Evolutionary conservation across 1,140 invertebrate genomes (phyloP).

Genomic region (Chironomus striatipennis): DNA sequence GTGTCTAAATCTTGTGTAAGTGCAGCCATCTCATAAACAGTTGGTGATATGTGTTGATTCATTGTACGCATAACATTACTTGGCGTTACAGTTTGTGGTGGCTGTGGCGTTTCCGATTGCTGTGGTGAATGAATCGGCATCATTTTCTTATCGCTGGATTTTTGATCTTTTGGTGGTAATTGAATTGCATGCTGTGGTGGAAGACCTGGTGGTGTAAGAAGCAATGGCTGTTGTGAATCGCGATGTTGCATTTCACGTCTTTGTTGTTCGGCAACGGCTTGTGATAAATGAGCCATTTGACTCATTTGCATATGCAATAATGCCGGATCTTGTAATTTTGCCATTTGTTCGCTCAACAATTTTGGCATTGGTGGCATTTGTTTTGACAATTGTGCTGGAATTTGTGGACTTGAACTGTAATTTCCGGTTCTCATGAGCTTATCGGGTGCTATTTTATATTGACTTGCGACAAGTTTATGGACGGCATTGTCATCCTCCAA

Average conservation of each 20-base stretch:
- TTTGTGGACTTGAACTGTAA: constrained; percentile 73
- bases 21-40: constrained; percentile 93
- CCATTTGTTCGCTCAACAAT: constrained; percentile 55
- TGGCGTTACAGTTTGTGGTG: constrained; percentile 44
- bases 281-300: constrained; percentile 43
- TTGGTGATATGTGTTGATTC: constrained; percentile 73
- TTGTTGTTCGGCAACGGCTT: constrained; percentile 45
- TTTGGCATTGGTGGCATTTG: constrained; percentile 69
- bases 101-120: constrained; percentile 36
- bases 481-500: constrained; percentile 94
- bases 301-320: constrained; percentile 49
- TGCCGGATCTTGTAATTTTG: constrained; percentile 59
- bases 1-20: constrained; percentile 94
- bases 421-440: constrained; percentile 90
- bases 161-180: constrained; percentile 48
- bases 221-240: constrained; percentile 53
- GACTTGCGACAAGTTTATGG: constrained; percentile 90
- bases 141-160: constrained; percentile 39
- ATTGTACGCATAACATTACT: constrained; percentile 56
- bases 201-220: constrained; percentile 53
- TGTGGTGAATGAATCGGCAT: constrained; percentile 38
- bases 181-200: constrained; percentile 54
- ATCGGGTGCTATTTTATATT: constrained; percentile 95
- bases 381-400: constrained; percentile 58
- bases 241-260: constrained; percentile 41